These are phyloP conservation scores for Drosophila sechellia DNA, from an alignment of 1,140 invertebrate species.

Conservation along the genomic window DNA sequence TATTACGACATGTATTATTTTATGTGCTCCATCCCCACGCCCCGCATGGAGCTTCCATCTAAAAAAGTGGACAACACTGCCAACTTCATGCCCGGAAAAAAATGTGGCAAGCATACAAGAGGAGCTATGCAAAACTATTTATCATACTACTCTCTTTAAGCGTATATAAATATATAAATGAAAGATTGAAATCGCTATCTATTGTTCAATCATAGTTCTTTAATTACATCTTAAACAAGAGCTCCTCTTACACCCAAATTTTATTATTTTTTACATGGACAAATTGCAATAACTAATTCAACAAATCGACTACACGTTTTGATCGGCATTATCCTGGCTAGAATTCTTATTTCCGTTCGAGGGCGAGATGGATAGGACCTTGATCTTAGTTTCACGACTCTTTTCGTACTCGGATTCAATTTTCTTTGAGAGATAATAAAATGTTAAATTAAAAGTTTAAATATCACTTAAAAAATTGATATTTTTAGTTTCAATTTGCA, in stretches of 20 bases:
- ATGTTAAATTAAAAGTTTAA: neutral
- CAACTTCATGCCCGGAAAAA: neutral
- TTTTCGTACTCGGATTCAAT: neutral
- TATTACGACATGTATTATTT: constrained; percentile 74
- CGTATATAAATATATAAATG: no score
- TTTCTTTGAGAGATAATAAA: neutral
- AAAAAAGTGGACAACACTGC: neutral
- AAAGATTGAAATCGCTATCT: neutral
- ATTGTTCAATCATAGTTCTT: no score
- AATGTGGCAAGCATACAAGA: neutral
- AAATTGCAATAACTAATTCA: neutral
- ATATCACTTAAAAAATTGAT: no score
- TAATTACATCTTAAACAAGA: no score
- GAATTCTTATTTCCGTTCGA: neutral
- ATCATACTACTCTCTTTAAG: neutral
- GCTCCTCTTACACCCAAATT: no score
- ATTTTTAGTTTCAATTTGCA: neutral
- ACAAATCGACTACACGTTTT: neutral
- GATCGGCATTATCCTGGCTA: neutral
- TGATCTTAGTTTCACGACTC: neutral
- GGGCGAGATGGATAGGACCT: neutral
- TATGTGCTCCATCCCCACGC: constrained; percentile 36
- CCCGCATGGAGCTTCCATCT: neutral
- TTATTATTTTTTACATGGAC: neutral
- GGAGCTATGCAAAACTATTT: no score